phyloP scores from a whole-genome alignment of 2,113 vertebrate species.

The Lampris incognitus region DNA sequence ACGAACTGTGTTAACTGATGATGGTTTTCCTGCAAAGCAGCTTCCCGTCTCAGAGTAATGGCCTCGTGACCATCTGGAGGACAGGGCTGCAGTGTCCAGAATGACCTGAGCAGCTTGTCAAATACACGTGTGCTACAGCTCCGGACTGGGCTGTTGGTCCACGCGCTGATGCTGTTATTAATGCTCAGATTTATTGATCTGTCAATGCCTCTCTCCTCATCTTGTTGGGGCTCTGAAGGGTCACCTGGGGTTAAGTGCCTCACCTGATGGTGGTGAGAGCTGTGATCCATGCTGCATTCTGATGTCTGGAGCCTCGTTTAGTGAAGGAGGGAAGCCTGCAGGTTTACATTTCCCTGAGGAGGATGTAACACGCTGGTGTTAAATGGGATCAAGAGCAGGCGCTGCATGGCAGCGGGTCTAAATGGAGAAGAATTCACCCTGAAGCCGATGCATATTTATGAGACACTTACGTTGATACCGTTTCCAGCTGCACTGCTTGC shows the following conservation, averaged over 20 bases:
- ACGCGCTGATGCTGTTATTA: conserved; percentile 46
- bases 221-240: conserved; percentile 28
- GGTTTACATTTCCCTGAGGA: conserved; percentile 6
- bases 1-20: too few relatives aligned
- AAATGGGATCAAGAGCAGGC: conserved; percentile 17
- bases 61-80: neutral
- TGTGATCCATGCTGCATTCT: conserved; percentile 38
- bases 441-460: conserved; percentile 17
- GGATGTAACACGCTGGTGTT: conserved; percentile 17
- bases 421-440: conserved; percentile 2
- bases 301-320: conserved; percentile 19
- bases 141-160: conserved; percentile 27
- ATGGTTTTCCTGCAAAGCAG: too few relatives aligned
- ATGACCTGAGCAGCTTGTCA: conserved; percentile 11
- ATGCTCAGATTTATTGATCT: conserved; percentile 54
- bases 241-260: conserved; percentile 60
- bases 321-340: neutral
- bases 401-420: conserved; percentile 1
- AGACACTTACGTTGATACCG: neutral
- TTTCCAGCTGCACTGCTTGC: neutral
- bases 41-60: conserved; percentile 13
- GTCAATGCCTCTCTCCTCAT: conserved; percentile 53
- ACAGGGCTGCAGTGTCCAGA: neutral
- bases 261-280: conserved; percentile 26
- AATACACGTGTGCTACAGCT: conserved; percentile 6